phyloP scores from a whole-genome alignment of 2,888 invertebrate species.

The Melipona bicolor region DNA sequence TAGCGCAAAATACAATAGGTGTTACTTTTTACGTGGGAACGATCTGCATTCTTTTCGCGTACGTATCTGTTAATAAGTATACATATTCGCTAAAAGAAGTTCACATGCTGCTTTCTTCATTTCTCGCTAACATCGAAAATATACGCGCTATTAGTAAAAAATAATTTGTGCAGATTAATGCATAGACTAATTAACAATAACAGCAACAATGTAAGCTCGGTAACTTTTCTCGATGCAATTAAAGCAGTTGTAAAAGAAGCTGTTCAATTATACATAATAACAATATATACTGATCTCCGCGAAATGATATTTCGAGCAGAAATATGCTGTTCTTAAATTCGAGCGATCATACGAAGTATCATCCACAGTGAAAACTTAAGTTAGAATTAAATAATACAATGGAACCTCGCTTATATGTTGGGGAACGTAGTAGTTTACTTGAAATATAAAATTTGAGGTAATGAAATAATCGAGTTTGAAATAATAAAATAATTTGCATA shows the following conservation, averaged over 20 bases:
- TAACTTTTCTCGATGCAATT: neutral
- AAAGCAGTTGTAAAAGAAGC: neutral
- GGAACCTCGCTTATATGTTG: too few relatives aligned
- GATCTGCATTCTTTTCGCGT: neutral
- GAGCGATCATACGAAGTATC: neutral
- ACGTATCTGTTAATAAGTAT: neutral
- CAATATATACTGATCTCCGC: neutral
- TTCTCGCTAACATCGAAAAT: neutral
- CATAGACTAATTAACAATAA: constrained; percentile 26
- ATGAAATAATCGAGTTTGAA: too few relatives aligned
- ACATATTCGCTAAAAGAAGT: neutral
- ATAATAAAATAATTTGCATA: too few relatives aligned
- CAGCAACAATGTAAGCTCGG: constrained; percentile 28
- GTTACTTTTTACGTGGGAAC: neutral
- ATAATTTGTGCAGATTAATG: constrained; percentile 19
- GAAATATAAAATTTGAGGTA: too few relatives aligned
- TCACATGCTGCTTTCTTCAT: neutral
- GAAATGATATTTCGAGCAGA: constrained; percentile 2
- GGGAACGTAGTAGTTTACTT: too few relatives aligned
- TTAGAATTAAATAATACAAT: neutral
- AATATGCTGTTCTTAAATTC: neutral
- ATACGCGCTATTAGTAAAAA: neutral
- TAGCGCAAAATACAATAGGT: constrained; percentile 30
- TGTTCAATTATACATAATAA: neutral
- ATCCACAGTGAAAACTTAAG: neutral